Percentiles rank a stretch among this genome's conserved stretches.
phyloP scores from a whole-genome alignment of 2,113 vertebrate genomes.

The Peromyscus polionotus region DNA sequence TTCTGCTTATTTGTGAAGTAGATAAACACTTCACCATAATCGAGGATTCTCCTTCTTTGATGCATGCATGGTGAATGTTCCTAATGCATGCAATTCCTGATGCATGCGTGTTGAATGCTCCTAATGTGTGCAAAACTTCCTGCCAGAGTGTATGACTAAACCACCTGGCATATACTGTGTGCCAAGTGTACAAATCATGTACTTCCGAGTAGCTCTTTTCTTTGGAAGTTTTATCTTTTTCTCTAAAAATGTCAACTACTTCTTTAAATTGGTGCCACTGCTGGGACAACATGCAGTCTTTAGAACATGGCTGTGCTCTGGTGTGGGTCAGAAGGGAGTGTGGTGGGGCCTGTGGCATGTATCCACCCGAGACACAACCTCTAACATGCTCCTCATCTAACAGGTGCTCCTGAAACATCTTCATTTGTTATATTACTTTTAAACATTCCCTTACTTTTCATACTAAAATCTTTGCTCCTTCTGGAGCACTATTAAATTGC shows the following conservation, averaged over 20 bases:
- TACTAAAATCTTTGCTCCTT: neutral
- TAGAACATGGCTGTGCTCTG: neutral
- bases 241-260: neutral
- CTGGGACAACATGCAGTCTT: neutral
- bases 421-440: neutral
- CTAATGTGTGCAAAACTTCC: neutral
- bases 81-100: neutral
- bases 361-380: neutral
- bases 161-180: neutral
- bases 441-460: neutral
- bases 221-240: conserved; percentile 27
- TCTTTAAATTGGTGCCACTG: neutral
- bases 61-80: neutral
- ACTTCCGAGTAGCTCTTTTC: neutral
- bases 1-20: conserved; percentile 13
- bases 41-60: conserved; percentile 6
- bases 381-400: too few relatives aligned
- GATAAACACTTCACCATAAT: neutral
- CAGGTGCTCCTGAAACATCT: neutral
- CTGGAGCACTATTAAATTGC: neutral
- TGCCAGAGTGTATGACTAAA: neutral
- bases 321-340: neutral
- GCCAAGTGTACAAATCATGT: neutral
- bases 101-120: too few relatives aligned
- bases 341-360: fast-evolving